Conservation (phyloP, 2,113 vertebrate genomes). For the Heteronetta atricapilla region DNA sequence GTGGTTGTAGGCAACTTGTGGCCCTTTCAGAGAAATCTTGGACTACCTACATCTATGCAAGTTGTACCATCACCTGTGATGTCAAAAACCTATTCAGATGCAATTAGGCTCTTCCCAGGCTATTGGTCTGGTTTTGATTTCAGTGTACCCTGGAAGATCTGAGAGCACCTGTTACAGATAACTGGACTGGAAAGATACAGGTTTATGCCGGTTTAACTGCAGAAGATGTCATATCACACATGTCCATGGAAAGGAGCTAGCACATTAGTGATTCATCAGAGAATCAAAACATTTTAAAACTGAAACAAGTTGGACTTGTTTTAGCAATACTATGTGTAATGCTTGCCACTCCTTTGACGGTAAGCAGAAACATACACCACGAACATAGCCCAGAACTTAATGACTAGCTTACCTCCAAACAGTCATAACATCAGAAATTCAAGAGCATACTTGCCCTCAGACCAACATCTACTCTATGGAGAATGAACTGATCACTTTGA, state of each 20-base stretch:
- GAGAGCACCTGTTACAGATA: neutral
- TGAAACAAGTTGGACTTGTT: conserved; percentile 41
- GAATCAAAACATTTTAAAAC: neutral
- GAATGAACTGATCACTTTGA: neutral
- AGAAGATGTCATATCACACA: neutral
- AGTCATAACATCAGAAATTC: neutral
- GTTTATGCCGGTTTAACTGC: neutral
- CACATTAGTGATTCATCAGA: neutral
- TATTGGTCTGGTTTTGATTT: neutral
- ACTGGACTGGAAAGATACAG: neutral
- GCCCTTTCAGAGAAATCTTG: neutral
- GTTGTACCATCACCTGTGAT: neutral
- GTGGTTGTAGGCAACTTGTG: neutral
- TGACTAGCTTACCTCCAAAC: neutral
- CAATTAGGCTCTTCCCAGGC: neutral
- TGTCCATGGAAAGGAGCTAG: neutral
- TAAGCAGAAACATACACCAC: neutral
- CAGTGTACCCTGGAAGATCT: neutral
- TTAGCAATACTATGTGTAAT: neutral
- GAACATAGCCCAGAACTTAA: conserved; percentile 14
- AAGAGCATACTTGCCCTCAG: neutral
- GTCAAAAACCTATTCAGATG: neutral
- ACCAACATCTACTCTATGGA: neutral
- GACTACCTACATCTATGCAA: neutral
- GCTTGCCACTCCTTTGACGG: conserved; percentile 32